A percentile compares a stretch with the other conserved stretches of the same genome.
Conservation (phyloP, 2,888 invertebrate species). For the Ischnus inquisitorius region DNA sequence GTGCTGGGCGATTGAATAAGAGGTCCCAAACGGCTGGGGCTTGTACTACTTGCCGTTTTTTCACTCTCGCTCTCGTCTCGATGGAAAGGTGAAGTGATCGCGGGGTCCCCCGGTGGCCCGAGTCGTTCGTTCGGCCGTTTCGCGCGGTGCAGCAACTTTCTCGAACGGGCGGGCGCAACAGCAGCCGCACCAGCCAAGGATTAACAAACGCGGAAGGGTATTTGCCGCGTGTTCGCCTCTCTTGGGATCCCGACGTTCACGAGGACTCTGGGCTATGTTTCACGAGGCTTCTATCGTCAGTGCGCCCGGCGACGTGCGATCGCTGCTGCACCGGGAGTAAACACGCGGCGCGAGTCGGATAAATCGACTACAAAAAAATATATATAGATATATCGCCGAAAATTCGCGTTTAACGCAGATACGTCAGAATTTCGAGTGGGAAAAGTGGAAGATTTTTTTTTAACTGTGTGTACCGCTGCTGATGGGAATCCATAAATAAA, state of each 20-base stretch:
- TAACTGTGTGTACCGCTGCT: background rate
- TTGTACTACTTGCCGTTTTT: background rate
- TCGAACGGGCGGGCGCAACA: constrained; percentile 19
- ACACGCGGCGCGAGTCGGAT: constrained; percentile 3
- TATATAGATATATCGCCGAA: background rate
- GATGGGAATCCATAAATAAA: background rate
- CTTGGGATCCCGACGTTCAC: constrained; percentile 21
- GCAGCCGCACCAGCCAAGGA: constrained; percentile 17
- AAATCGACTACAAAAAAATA: background rate
- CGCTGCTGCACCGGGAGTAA: constrained; percentile 49
- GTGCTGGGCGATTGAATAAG: constrained; percentile 39
- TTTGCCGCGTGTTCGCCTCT: constrained; percentile 48
- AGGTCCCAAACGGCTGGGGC: background rate
- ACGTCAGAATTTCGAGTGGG: background rate
- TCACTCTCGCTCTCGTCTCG: constrained; percentile 11
- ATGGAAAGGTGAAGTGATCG: background rate
- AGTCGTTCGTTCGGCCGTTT: background rate
- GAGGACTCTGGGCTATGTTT: constrained; percentile 5
- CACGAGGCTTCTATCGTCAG: constrained; percentile 50
- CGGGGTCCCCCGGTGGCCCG: constrained; percentile 1
- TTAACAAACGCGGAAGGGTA: constrained; percentile 68
- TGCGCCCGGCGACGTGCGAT: constrained; percentile 61
- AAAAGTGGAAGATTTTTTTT: background rate
- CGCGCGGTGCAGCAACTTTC: constrained; percentile 65
- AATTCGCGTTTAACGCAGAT: background rate